Percentiles rank a stretch among this genome's conserved stretches.
These are phyloP conservation scores for Electrona antarctica DNA, from an alignment of 2,113 vertebrate genomes.

Conservation along the genomic window DNA sequence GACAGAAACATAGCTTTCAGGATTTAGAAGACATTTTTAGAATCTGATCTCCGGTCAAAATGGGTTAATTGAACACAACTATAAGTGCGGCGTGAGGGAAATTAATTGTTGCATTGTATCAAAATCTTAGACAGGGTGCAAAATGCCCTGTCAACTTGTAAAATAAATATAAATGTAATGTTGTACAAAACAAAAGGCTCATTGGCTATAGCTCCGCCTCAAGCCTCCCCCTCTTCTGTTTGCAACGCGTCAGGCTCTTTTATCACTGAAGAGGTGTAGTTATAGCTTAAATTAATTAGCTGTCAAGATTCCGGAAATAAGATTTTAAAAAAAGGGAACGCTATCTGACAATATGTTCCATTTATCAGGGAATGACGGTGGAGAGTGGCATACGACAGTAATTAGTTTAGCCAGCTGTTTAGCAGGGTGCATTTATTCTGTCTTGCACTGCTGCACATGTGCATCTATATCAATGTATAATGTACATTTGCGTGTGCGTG, in stretches of 20 bases:
- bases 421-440: conserved; percentile 7
- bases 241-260: conserved; percentile 16
- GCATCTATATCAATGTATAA: background rate
- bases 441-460: background rate
- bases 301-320: conserved; percentile 59
- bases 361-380: conserved; percentile 25
- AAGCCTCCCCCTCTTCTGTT: conserved; percentile 19
- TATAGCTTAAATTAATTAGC: conserved; percentile 65
- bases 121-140: conserved; percentile 7
- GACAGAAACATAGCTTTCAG: too few relatives aligned
- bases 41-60: too few relatives aligned
- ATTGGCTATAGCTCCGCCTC: conserved; percentile 4
- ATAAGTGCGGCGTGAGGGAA: conserved; percentile 1
- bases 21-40: too few relatives aligned
- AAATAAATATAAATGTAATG: conserved; percentile 25
- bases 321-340: conserved; percentile 65
- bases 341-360: conserved; percentile 50
- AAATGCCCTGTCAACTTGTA: conserved; percentile 6
- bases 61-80: conserved; percentile 11
- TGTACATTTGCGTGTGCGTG: background rate
- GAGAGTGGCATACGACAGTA: conserved; percentile 17
- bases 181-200: background rate
- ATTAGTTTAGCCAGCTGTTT: conserved; percentile 17
- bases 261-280: conserved; percentile 41
- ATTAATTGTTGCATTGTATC: conserved; percentile 14